Percentiles rank a stretch among this genome's conserved stretches.
phyloP scores from a whole-genome alignment of 2,888 invertebrate genomes.

The Caenorhabditis sinica region DNA sequence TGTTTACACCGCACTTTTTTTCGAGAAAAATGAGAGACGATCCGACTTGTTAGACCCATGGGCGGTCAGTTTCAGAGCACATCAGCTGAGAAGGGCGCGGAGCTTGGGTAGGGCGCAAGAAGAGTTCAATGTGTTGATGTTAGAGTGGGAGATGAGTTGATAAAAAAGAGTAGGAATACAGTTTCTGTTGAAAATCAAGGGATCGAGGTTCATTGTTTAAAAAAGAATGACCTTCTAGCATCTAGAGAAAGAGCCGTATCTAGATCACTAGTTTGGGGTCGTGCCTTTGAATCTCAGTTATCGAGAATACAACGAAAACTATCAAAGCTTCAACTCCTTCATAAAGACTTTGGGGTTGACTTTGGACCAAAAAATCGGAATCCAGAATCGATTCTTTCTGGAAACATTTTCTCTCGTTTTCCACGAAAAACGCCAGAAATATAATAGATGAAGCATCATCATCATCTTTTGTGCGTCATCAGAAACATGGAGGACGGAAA shows the following conservation, averaged over 20 bases:
- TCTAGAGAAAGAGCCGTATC: too few relatives aligned
- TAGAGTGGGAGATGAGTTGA: too few relatives aligned
- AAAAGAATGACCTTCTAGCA: too few relatives aligned
- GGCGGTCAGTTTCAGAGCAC: conserved; percentile 40
- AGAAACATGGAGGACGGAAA: conserved; percentile 22
- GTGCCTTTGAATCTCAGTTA: too few relatives aligned
- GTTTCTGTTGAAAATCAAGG: too few relatives aligned
- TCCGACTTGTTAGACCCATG: not conserved
- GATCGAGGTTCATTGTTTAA: too few relatives aligned
- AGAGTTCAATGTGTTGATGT: too few relatives aligned
- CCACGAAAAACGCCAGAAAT: not conserved
- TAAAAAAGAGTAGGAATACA: too few relatives aligned
- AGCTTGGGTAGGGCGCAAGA: not conserved
- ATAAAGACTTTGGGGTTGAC: too few relatives aligned
- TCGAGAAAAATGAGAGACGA: not conserved
- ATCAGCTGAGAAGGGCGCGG: not conserved
- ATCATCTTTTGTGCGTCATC: conserved; percentile 55
- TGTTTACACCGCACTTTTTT: conserved; percentile 45
- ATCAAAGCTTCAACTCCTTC: too few relatives aligned
- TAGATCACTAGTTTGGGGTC: too few relatives aligned
- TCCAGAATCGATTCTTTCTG: not conserved
- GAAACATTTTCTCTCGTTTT: not conserved
- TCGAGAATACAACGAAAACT: too few relatives aligned
- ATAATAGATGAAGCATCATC: conserved; percentile 47
- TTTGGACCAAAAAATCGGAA: not conserved